phyloP scores from a whole-genome alignment of 2,113 vertebrate species.

The Peromyscus leucopus region DNA sequence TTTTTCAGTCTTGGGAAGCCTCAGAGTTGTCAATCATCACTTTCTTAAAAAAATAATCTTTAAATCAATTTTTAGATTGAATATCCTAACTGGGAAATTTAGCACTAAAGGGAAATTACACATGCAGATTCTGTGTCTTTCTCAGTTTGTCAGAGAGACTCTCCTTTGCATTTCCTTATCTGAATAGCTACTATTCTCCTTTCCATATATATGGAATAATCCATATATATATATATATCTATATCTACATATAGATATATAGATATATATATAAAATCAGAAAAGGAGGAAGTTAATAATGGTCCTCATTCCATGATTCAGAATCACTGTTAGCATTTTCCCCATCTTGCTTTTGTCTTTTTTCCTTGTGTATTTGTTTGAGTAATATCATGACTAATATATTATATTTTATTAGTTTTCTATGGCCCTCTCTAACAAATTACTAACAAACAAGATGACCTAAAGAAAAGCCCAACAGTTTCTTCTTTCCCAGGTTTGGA shows the following conservation, averaged over 20 bases:
- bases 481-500: neutral
- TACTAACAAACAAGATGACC: neutral
- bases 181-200: neutral
- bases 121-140: neutral
- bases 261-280: neutral
- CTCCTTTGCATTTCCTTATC: neutral
- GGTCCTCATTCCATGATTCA: neutral
- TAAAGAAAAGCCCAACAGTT: neutral
- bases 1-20: neutral
- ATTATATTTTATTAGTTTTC: neutral
- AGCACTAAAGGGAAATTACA: neutral
- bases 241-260: no score
- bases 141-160: neutral
- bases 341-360: neutral
- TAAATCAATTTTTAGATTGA: slow-evolving; percentile 17
- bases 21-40: neutral
- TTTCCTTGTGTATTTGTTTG: neutral
- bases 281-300: slow-evolving; percentile 44
- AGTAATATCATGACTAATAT: neutral
- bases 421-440: neutral
- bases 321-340: neutral
- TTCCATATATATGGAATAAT: neutral
- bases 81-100: neutral
- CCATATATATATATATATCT: no score
- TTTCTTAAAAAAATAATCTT: slow-evolving; percentile 7